phyloP scores from a whole-genome alignment of 2,888 invertebrate genomes.

The Epicampocera succincta region DNA sequence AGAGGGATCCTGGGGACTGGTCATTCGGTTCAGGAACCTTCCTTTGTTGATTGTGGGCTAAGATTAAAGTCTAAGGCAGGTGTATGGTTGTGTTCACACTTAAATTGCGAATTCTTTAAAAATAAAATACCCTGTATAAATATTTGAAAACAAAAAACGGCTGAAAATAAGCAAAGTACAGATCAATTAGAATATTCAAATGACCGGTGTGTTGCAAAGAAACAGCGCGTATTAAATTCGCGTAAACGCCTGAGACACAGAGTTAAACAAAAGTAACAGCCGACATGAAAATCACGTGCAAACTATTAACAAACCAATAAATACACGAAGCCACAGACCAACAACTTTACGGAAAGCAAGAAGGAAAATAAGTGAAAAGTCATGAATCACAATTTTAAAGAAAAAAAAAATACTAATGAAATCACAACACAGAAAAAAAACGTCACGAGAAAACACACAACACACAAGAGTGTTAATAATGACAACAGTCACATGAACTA shows the following conservation, averaged over 20 bases:
- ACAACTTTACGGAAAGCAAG: conserved; percentile 2
- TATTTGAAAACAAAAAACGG: background rate
- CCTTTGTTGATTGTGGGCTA: too few species aligned
- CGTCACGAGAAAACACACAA: conserved; percentile 49
- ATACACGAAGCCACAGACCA: background rate
- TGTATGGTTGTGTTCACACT: too few species aligned
- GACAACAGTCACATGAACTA: conserved; percentile 60
- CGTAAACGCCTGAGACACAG: conserved; percentile 3
- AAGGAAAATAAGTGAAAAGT: conserved; percentile 51
- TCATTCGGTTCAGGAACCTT: too few species aligned
- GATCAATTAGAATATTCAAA: conserved; percentile 59
- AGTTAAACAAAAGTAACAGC: conserved; percentile 32
- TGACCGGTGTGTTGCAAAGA: conserved; percentile 19
- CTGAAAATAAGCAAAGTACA: conserved; percentile 31
- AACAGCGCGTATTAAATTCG: background rate
- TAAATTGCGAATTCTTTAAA: too few species aligned
- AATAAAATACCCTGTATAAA: too few species aligned
- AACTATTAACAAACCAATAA: conserved; percentile 43
- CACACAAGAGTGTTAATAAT: conserved; percentile 66
- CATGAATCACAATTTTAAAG: conserved; percentile 54
- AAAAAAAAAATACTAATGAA: conserved; percentile 22
- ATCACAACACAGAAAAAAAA: conserved; percentile 12
- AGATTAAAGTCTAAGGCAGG: too few species aligned
- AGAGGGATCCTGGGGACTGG: too few species aligned
- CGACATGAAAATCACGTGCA: conserved; percentile 65